A percentile compares a stretch with the other conserved stretches of the same genome.
Evolutionary conservation across 2,113 vertebrate genomes (phyloP).

Genomic region (Formicarius rufipectus): DNA sequence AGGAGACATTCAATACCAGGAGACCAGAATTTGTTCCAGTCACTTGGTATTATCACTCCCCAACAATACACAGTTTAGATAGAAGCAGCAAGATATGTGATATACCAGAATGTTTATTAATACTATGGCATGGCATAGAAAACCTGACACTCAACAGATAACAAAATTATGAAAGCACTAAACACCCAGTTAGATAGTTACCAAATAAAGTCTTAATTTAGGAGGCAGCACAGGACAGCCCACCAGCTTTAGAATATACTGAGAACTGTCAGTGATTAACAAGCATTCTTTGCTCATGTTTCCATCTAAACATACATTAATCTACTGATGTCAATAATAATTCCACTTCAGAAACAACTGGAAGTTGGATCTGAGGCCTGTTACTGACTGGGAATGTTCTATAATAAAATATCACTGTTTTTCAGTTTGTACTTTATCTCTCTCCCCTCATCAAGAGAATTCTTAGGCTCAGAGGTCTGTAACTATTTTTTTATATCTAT

Average conservation of each 20-base stretch:
- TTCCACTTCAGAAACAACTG: background rate
- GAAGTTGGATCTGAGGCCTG: background rate
- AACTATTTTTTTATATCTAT: background rate
- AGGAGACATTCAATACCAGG: too few species aligned
- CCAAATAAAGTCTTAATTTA: background rate
- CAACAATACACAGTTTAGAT: background rate
- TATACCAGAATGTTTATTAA: background rate
- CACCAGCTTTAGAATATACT: background rate
- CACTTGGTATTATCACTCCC: background rate
- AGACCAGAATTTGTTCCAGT: background rate
- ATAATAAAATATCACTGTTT: background rate
- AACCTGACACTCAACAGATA: background rate
- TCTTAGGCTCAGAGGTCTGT: background rate
- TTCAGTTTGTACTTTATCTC: background rate
- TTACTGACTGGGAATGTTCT: background rate
- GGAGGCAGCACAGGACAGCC: background rate
- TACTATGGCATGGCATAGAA: background rate
- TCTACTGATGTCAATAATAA: rapidly evolving
- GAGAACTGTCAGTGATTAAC: background rate
- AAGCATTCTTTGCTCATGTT: background rate
- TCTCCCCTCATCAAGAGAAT: background rate
- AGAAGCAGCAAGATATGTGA: background rate
- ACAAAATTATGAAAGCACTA: background rate
- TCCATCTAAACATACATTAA: background rate
- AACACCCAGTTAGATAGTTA: background rate